These are phyloP conservation scores for Phortica magna DNA, from an alignment of 2,888 invertebrate genomes.

Conservation along the genomic window DNA sequence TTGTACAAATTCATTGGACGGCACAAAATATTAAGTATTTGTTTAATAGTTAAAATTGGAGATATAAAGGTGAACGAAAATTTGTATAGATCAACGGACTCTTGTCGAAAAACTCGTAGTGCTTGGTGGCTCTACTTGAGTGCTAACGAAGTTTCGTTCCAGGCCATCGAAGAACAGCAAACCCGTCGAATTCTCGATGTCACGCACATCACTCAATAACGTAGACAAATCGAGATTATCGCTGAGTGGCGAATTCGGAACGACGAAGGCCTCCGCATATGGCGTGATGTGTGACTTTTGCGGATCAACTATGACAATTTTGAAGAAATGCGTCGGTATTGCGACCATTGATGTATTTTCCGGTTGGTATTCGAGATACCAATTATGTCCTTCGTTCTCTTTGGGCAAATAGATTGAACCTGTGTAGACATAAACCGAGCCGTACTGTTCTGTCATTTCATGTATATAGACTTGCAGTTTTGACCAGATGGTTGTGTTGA, in stretches of 20 bases:
- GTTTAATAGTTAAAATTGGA: too few species aligned
- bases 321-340: slow-evolving; percentile 62
- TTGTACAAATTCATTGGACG: too few species aligned
- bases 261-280: slow-evolving; percentile 63
- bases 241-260: slow-evolving; percentile 52
- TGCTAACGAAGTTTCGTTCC: slow-evolving; percentile 58
- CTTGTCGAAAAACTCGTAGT: too few species aligned
- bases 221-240: slow-evolving; percentile 49
- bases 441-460: slow-evolving; percentile 47
- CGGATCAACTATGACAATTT: slow-evolving; percentile 59
- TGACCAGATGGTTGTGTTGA: slow-evolving; percentile 57
- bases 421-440: slow-evolving; percentile 56
- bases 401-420: slow-evolving; percentile 62
- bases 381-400: slow-evolving; percentile 50
- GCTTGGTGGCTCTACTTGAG: slow-evolving; percentile 38
- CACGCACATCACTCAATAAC: slow-evolving; percentile 58
- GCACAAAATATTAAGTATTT: too few species aligned
- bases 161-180: slow-evolving; percentile 60
- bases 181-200: slow-evolving; percentile 62
- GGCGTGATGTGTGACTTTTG: slow-evolving; percentile 45
- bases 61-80: too few species aligned
- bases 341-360: slow-evolving; percentile 60
- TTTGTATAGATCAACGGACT: too few species aligned
- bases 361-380: slow-evolving; percentile 61
- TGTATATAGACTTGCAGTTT: slow-evolving; percentile 52